These are phyloP conservation scores for Cervus canadensis DNA, from an alignment of 2,113 vertebrate genomes.

Conservation along the genomic window DNA sequence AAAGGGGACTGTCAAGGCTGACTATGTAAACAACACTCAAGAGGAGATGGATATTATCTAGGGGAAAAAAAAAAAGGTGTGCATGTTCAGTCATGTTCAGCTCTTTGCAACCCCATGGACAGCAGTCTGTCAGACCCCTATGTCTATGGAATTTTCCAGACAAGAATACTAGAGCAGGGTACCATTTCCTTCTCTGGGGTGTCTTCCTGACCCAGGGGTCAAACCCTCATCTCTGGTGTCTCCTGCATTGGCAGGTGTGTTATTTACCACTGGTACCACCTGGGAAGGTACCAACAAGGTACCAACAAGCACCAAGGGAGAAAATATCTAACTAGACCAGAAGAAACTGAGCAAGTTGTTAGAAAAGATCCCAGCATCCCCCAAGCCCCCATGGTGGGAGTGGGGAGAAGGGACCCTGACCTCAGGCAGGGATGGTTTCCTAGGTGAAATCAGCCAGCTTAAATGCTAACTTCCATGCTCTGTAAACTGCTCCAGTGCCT, in stretches of 20 bases:
- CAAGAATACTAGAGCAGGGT: neutral
- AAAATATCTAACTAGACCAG: neutral
- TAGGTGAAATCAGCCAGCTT: neutral
- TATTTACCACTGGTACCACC: neutral
- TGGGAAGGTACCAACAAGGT: neutral
- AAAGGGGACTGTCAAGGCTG: neutral
- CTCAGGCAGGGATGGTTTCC: neutral
- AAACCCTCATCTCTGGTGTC: neutral
- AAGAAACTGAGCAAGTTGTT: neutral
- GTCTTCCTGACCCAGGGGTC: neutral
- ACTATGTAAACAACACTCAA: neutral
- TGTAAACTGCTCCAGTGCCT: neutral
- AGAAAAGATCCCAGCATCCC: neutral
- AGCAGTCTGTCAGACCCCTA: neutral
- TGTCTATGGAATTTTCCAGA: neutral
- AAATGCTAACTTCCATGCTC: neutral
- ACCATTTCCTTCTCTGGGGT: neutral
- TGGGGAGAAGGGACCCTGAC: neutral
- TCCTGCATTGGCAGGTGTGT: neutral
- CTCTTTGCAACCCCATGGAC: neutral
- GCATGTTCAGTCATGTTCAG: neutral
- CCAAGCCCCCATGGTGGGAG: neutral
- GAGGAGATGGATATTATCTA: neutral
- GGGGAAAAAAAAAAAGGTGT: neutral
- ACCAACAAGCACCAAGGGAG: neutral